These are phyloP conservation scores for Lasioglossum lativentre DNA, from an alignment of 2,888 invertebrate genomes.

Conservation along the genomic window DNA sequence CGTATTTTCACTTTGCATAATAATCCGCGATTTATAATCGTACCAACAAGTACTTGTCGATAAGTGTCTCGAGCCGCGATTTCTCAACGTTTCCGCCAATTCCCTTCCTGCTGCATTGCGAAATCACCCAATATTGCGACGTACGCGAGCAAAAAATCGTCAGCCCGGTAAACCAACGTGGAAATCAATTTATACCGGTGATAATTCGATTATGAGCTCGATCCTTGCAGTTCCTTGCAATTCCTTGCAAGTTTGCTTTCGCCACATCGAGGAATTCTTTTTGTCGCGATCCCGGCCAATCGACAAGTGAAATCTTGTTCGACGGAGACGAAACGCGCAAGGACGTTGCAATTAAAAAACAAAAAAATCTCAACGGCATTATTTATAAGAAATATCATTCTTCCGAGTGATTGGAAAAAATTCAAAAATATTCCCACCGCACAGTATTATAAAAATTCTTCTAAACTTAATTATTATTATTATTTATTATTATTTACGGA, in stretches of 20 bases:
- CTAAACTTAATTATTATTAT: too few species aligned
- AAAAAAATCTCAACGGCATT: too few species aligned
- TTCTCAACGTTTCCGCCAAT: not conserved
- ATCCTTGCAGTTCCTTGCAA: slow-evolving; percentile 13
- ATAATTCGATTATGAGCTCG: slow-evolving; percentile 35
- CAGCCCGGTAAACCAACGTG: not conserved
- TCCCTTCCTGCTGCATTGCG: not conserved
- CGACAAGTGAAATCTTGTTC: slow-evolving; percentile 35
- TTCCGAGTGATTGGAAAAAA: too few species aligned
- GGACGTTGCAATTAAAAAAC: too few species aligned
- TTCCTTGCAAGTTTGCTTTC: slow-evolving; percentile 36
- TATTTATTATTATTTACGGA: too few species aligned
- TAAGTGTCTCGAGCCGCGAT: not conserved
- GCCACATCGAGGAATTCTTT: slow-evolving; percentile 23
- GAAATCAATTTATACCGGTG: slow-evolving; percentile 34
- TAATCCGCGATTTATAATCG: not conserved
- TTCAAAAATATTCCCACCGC: too few species aligned
- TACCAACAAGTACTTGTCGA: not conserved
- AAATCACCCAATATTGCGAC: not conserved
- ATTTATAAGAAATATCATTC: too few species aligned
- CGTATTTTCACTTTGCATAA: not conserved
- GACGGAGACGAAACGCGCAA: slow-evolving; percentile 19
- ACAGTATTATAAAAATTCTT: too few species aligned
- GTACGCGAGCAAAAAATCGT: not conserved
- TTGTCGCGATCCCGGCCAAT: slow-evolving; percentile 4